Percentiles rank a stretch among this genome's conserved stretches.
phyloP scores from a whole-genome alignment of 1,140 invertebrate species.

The Orius laevigatus region DNA sequence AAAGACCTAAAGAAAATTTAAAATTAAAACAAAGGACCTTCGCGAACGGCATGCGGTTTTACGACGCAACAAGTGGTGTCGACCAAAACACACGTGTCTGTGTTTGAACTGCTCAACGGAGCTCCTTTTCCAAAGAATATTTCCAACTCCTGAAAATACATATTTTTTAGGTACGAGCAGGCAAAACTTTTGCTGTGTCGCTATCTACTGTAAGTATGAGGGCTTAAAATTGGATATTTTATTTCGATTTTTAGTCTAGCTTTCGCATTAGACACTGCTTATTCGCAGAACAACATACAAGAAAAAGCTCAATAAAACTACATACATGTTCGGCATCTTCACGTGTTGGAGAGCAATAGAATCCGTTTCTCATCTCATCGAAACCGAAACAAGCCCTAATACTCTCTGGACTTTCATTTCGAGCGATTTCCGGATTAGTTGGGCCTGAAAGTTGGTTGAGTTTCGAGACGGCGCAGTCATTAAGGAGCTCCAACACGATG shows the following conservation, averaged over 20 bases:
- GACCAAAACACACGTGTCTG: slow-evolving; percentile 27
- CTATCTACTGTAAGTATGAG: too few relatives aligned
- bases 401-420: slow-evolving; percentile 35
- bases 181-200: too few relatives aligned
- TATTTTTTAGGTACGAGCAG: too few relatives aligned
- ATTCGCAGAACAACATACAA: too few relatives aligned
- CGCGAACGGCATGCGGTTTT: slow-evolving; percentile 76
- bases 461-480: slow-evolving; percentile 44
- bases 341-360: slow-evolving; percentile 41
- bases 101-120: not conserved
- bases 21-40: slow-evolving; percentile 30
- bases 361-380: slow-evolving; percentile 49
- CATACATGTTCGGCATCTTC: slow-evolving; percentile 3
- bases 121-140: slow-evolving; percentile 8
- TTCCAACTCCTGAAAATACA: slow-evolving; percentile 34
- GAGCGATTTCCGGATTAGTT: slow-evolving; percentile 43
- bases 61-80: slow-evolving; percentile 73
- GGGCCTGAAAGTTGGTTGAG: slow-evolving; percentile 48
- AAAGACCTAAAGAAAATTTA: slow-evolving; percentile 25
- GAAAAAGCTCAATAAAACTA: too few relatives aligned
- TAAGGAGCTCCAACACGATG: slow-evolving; percentile 55
- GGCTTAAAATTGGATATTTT: not conserved
- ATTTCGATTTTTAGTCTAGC: too few relatives aligned
- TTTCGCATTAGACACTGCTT: too few relatives aligned
- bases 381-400: slow-evolving; percentile 56